A percentile compares a stretch with the other conserved stretches of the same genome.
Evolutionary conservation across 2,797 vertebrate species (phyloP).

Genomic region (Thripadectes ignobilis): DNA sequence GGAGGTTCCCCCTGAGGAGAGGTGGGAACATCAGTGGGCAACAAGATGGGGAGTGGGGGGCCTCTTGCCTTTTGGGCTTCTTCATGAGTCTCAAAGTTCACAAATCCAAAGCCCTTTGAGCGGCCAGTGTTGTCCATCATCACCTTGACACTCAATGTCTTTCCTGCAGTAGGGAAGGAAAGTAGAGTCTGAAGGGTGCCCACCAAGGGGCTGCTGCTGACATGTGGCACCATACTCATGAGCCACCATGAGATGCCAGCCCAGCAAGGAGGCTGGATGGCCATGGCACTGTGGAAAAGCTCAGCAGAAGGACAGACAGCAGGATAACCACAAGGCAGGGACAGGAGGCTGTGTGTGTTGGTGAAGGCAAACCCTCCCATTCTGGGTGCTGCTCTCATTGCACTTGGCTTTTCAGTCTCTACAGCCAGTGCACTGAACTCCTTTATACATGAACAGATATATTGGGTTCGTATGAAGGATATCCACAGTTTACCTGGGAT

Average conservation of each 20-base stretch:
- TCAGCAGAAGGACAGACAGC: fast-evolving
- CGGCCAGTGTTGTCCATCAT: slow-evolving; percentile 88
- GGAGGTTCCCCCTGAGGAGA: fast-evolving
- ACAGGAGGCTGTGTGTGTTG: fast-evolving
- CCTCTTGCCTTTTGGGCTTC: slow-evolving; percentile 93
- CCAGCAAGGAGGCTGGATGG: fast-evolving
- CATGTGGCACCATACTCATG: fast-evolving
- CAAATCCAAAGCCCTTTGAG: slow-evolving; percentile 94
- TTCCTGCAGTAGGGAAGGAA: slow-evolving; percentile 78
- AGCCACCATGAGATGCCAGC: background rate
- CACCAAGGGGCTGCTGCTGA: fast-evolving
- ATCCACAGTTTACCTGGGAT: background rate
- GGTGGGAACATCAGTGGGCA: background rate
- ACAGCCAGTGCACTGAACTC: fast-evolving
- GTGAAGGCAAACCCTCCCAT: background rate
- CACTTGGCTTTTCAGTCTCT: background rate
- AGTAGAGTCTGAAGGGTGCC: background rate
- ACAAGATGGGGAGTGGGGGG: background rate
- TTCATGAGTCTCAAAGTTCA: slow-evolving; percentile 92
- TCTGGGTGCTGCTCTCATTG: background rate
- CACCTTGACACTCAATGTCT: slow-evolving; percentile 91
- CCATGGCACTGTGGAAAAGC: fast-evolving
- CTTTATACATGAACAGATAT: fast-evolving
- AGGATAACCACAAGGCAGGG: fast-evolving
- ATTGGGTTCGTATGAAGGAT: fast-evolving